These are phyloP conservation scores for Chrysolina haemoptera DNA, from an alignment of 2,888 invertebrate genomes.

Conservation along the genomic window DNA sequence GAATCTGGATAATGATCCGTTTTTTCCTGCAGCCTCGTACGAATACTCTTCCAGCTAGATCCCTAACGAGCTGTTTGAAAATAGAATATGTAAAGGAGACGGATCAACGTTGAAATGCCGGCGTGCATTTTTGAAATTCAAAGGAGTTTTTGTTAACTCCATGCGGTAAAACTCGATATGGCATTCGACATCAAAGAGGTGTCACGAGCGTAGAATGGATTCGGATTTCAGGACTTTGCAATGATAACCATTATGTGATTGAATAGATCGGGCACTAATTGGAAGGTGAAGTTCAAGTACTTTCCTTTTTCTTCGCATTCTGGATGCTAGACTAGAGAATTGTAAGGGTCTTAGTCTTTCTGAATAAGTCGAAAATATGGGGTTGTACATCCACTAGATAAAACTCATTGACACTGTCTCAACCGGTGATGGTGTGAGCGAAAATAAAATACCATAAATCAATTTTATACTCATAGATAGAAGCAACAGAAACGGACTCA, in stretches of 20 bases:
- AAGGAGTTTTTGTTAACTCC: conserved; percentile 14
- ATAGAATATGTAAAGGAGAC: conserved; percentile 7
- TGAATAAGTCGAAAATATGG: too few species aligned
- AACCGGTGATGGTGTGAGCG: too few species aligned
- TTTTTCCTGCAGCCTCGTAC: neutral
- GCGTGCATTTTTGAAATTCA: conserved; percentile 14
- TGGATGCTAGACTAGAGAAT: too few species aligned
- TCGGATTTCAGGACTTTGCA: neutral
- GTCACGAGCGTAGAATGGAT: neutral
- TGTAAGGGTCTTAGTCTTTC: too few species aligned
- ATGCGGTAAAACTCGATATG: neutral
- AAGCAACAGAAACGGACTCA: too few species aligned
- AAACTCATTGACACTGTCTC: too few species aligned
- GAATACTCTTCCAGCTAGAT: neutral
- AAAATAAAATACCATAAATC: too few species aligned
- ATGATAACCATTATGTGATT: neutral
- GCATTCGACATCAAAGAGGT: neutral
- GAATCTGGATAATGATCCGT: conserved; percentile 5
- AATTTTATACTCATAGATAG: too few species aligned
- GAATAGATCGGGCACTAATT: too few species aligned
- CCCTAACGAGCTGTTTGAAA: conserved; percentile 16
- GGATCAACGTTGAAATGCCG: conserved; percentile 16
- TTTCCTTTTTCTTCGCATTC: too few species aligned
- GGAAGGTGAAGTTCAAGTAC: too few species aligned
- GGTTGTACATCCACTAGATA: too few species aligned